A percentile compares a stretch with the other conserved stretches of the same genome.
phyloP scores from a whole-genome alignment of 2,888 invertebrate species.

The Nysson spinosus region DNA sequence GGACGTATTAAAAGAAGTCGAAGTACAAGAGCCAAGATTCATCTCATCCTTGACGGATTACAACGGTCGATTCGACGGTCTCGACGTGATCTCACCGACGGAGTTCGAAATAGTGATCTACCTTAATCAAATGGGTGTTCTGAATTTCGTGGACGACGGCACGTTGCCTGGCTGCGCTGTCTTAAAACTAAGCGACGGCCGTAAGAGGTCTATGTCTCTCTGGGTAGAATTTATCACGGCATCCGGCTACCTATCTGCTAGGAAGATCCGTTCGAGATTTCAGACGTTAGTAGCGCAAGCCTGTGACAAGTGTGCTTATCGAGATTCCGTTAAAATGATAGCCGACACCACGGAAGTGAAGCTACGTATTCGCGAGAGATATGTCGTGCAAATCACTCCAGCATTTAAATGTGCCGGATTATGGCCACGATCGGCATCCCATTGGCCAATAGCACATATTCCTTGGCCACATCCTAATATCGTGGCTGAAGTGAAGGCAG shows the following conservation, averaged over 20 bases:
- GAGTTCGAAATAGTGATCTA: constrained; percentile 97
- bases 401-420: constrained; percentile 96
- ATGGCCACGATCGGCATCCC: constrained; percentile 95
- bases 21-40: constrained; percentile 95
- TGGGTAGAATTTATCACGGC: constrained; percentile 99
- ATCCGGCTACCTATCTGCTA: constrained; percentile 94
- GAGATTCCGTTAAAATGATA: constrained; percentile 95
- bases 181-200: constrained; percentile 94
- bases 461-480: constrained; percentile 96
- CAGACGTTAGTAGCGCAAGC: constrained; percentile 93
- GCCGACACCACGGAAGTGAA: constrained; percentile 96
- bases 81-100: constrained; percentile 93
- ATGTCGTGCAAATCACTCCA: constrained; percentile 95
- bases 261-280: constrained; percentile 95
- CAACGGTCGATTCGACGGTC: constrained; percentile 94
- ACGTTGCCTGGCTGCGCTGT: constrained; percentile 96
- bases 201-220: constrained; percentile 97
- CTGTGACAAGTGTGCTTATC: constrained; percentile 94
- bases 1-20: constrained; percentile 96
- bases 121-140: constrained; percentile 97
- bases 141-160: constrained; percentile 98
- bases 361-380: constrained; percentile 91
- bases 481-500: constrained; percentile 94
- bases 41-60: constrained; percentile 94
- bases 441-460: constrained; percentile 94